Conservation (phyloP, 2,888 invertebrate species). For the Platerodrilus igneus region DNA sequence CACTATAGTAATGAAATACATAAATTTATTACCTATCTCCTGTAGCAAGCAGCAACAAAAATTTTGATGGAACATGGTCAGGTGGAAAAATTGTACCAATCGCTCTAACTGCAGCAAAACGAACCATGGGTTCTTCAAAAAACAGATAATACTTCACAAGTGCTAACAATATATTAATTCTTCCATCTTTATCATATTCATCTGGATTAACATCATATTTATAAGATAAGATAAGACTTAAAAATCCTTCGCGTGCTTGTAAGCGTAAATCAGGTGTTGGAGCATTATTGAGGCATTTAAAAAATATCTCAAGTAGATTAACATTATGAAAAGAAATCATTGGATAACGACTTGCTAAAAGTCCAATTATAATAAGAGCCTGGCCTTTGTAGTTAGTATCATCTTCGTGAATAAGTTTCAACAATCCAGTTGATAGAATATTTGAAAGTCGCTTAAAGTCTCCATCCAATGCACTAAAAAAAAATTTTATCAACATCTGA, state of each 20-base stretch:
- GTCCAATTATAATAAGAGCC: constrained; percentile 72
- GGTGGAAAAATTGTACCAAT: constrained; percentile 76
- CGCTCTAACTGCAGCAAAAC: constrained; percentile 80
- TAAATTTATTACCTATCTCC: constrained; percentile 82
- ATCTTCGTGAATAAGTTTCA: constrained; percentile 65
- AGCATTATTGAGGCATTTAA: constrained; percentile 50
- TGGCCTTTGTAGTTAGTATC: constrained; percentile 60
- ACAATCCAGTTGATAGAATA: constrained; percentile 69
- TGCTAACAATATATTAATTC: constrained; percentile 48
- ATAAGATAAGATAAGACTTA: constrained; percentile 42
- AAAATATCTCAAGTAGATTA: constrained; percentile 52
- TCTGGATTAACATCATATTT: constrained; percentile 39
- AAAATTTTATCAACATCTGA: no score
- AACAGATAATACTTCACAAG: constrained; percentile 70
- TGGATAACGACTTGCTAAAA: constrained; percentile 58
- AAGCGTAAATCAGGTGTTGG: constrained; percentile 42
- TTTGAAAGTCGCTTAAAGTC: constrained; percentile 62
- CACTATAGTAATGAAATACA: no score
- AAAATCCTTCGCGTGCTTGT: constrained; percentile 44
- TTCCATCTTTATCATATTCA: constrained; percentile 42
- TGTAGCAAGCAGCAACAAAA: constrained; percentile 73
- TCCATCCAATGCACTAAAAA: constrained; percentile 56
- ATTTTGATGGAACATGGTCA: constrained; percentile 77
- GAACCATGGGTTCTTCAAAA: constrained; percentile 70
- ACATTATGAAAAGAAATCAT: constrained; percentile 65